Base-by-base conservation (phyloP, 2,888 invertebrate genomes). In the Salticus scenicus region DNA sequence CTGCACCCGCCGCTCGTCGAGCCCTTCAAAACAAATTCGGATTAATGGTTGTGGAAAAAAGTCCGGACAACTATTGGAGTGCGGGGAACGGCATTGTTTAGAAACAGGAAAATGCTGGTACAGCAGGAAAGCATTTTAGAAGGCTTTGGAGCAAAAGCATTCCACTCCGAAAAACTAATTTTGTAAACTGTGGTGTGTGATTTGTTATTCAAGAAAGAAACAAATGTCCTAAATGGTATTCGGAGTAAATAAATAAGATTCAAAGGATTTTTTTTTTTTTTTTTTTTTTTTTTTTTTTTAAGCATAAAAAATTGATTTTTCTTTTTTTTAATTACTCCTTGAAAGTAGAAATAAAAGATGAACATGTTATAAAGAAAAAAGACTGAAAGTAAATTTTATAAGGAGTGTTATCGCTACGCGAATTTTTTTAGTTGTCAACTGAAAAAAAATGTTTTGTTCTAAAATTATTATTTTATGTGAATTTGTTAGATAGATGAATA, bases 11-110 rank as follows among this genome's bases (percentile, higher is more conserved):
- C 33, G 31, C 73, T 42, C 33, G 63, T 57, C 42, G 42, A 77
- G 66, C 72, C 71, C 83, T 77, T 73, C 77, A 77, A 77, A 83
- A 83, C 72, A 83, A 83, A 83, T 83, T 72, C 67, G 66, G 72
- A 83, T 83, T 77, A 83, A 83, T 83, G 83, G 83, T 57, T 66
- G 30, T 27, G 30, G 37, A 37, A 67, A 73, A 71, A 83, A 66
- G 33, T 72, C 72, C 51, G 57, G 77, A 72, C 83, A 72, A 77
- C 51, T 77, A 77, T 77, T 73, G 83, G 77, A 67, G 72, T 77
- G 51, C 24, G 57, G 83, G 73, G 77, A 64, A 42, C 5, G 4
- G 17, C 17, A 17, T 8, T 57, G 8, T 37, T 37, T 37, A 24
- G 20, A 24, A 24, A 57, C 20, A 5, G 24, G 57, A 17, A 47